These are phyloP conservation scores for Xestia sexstrigata DNA, from an alignment of 2,888 invertebrate species.

Conservation along the genomic window DNA sequence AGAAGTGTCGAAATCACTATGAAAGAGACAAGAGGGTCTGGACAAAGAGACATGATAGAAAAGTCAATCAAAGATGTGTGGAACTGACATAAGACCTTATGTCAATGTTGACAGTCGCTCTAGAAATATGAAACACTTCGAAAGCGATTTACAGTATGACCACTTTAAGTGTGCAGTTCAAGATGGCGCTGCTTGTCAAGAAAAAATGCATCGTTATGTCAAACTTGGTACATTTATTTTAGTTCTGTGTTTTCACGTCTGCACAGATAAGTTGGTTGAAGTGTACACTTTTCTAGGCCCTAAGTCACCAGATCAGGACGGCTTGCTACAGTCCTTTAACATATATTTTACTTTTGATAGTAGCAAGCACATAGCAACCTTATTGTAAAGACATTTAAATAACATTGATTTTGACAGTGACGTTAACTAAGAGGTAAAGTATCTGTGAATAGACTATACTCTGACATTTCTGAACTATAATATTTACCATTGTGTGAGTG, in stretches of 20 bases:
- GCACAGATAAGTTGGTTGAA: too few relatives aligned
- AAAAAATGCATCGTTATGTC: too few relatives aligned
- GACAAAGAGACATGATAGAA: not conserved
- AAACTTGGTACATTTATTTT: too few relatives aligned
- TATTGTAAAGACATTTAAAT: not conserved
- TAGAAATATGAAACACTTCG: not conserved
- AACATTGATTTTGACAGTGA: not conserved
- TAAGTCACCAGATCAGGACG: not conserved
- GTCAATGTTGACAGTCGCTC: not conserved
- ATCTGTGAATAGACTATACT: not conserved
- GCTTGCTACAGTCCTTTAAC: not conserved
- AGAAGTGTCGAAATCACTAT: not conserved
- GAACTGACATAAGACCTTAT: not conserved
- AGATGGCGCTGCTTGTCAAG: too few relatives aligned
- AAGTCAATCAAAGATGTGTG: not conserved
- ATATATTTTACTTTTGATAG: not conserved
- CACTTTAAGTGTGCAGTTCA: too few relatives aligned
- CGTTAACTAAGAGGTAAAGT: not conserved
- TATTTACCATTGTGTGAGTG: constrained; percentile 1
- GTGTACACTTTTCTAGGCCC: not conserved
- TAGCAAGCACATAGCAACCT: not conserved
- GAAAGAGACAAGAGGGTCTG: not conserved
- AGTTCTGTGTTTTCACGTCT: too few relatives aligned
- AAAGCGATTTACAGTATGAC: not conserved
- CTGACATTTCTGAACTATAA: constrained; percentile 1